These are phyloP conservation scores for Octodonta nipae DNA, from an alignment of 2,888 invertebrate genomes.

Conservation along the genomic window DNA sequence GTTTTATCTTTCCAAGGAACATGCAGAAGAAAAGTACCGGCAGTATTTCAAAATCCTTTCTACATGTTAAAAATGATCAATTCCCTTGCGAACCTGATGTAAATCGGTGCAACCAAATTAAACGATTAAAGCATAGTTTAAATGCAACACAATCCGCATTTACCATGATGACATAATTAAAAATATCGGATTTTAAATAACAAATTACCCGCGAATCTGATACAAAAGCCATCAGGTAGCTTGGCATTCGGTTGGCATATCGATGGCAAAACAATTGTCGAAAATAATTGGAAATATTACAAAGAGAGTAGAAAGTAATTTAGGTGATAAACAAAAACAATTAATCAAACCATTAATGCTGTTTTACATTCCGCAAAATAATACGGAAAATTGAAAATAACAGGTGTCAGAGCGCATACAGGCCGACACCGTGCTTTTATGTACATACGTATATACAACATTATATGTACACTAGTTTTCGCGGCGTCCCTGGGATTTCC, in stretches of 20 bases:
- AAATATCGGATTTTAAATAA: conserved; percentile 17
- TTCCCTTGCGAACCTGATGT: too few relatives aligned
- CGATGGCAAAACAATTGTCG: conserved; percentile 23
- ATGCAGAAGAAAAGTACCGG: too few relatives aligned
- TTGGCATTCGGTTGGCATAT: conserved; percentile 10
- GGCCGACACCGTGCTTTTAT: conserved; percentile 9
- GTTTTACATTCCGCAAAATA: conserved; percentile 32
- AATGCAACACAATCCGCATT: conserved; percentile 6
- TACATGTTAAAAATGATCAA: too few relatives aligned
- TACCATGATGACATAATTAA: conserved; percentile 8
- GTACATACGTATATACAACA: conserved; percentile 9
- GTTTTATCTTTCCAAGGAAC: too few relatives aligned
- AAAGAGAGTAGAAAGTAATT: conserved; percentile 30
- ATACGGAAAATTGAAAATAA: conserved; percentile 35
- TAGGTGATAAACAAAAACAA: conserved; percentile 34
- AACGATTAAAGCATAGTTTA: conserved; percentile 3
- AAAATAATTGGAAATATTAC: conserved; percentile 31
- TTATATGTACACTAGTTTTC: conserved; percentile 17
- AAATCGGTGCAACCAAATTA: conserved; percentile 18
- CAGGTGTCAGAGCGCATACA: conserved; percentile 27
- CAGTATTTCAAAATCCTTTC: too few relatives aligned
- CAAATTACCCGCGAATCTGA: conserved; percentile 11
- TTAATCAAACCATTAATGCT: conserved; percentile 35
- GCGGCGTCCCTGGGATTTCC: conserved; percentile 24
- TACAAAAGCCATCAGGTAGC: conserved; percentile 13